phyloP scores from a whole-genome alignment of 2,888 invertebrate species.

The Hipparchia sbordonii region DNA sequence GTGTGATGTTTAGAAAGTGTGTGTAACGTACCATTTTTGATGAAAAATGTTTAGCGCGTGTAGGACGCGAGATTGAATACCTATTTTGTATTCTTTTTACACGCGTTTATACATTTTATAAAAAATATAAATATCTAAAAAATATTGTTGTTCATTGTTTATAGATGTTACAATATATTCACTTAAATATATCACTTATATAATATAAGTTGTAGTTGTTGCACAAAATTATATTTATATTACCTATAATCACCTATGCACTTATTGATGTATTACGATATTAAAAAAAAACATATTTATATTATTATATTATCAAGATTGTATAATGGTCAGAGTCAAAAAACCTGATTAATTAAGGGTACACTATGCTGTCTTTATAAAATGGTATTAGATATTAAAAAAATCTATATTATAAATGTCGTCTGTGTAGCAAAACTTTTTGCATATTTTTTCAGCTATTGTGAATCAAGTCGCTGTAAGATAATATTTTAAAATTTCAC shows the following conservation, averaged over 20 bases:
- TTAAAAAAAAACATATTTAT: constrained; percentile 21
- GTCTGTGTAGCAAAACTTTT: constrained; percentile 26
- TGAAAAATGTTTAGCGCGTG: constrained; percentile 58
- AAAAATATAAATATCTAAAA: constrained; percentile 31
- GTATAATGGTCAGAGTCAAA: constrained; percentile 62
- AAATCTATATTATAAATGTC: constrained; percentile 39
- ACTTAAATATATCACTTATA: constrained; percentile 34
- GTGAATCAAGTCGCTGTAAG: constrained; percentile 25
- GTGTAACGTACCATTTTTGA: constrained; percentile 26
- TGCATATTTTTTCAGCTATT: constrained; percentile 15
- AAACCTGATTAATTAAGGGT: constrained; percentile 68
- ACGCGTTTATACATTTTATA: constrained; percentile 61
- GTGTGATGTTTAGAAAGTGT: constrained; percentile 10
- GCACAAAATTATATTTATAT: constrained; percentile 34
- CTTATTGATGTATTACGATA: constrained; percentile 41
- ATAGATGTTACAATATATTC: constrained; percentile 36
- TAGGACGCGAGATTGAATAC: constrained; percentile 75
- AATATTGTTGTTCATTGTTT: constrained; percentile 32
- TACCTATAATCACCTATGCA: constrained; percentile 35
- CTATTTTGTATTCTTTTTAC: constrained; percentile 61
- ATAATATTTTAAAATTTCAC: constrained; percentile 8
- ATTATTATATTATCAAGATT: constrained; percentile 19
- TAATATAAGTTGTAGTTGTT: constrained; percentile 24
- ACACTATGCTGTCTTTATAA: constrained; percentile 44
- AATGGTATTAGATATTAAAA: constrained; percentile 23